These are phyloP conservation scores for Yponomeuta sedellus DNA, from an alignment of 2,888 invertebrate genomes.

Conservation along the genomic window DNA sequence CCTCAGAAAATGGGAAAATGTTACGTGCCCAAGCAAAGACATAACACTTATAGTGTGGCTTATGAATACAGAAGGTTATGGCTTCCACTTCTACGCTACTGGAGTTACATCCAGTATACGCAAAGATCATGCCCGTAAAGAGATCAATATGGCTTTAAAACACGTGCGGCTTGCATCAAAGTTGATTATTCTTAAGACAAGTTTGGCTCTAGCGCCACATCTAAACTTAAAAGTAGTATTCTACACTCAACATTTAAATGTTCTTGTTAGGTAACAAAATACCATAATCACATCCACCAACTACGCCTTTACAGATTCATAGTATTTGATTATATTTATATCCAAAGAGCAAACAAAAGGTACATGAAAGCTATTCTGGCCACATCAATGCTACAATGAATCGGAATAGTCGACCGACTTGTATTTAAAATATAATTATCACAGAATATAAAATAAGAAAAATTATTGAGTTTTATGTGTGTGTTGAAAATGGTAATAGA, in stretches of 20 bases:
- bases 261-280: conserved; percentile 39
- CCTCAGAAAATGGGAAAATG: too few species aligned
- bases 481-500: conserved; percentile 31
- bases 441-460: conserved; percentile 70
- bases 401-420: background rate
- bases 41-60: too few species aligned
- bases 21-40: too few species aligned
- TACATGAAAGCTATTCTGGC: background rate
- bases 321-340: background rate
- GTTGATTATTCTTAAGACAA: conserved; percentile 46
- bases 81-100: conserved; percentile 24
- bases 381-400: background rate
- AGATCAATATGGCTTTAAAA: conserved; percentile 69
- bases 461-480: conserved; percentile 32
- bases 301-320: conserved; percentile 5
- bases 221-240: conserved; percentile 42
- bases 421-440: conserved; percentile 35
- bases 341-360: background rate
- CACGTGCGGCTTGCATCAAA: conserved; percentile 47
- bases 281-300: conserved; percentile 34
- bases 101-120: conserved; percentile 24
- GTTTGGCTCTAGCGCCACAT: conserved; percentile 43
- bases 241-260: conserved; percentile 28
- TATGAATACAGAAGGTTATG: too few species aligned
- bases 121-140: conserved; percentile 49